Evolutionary conservation across 2,888 invertebrate species (phyloP).

Genomic region (Cephus spinipes): DNA sequence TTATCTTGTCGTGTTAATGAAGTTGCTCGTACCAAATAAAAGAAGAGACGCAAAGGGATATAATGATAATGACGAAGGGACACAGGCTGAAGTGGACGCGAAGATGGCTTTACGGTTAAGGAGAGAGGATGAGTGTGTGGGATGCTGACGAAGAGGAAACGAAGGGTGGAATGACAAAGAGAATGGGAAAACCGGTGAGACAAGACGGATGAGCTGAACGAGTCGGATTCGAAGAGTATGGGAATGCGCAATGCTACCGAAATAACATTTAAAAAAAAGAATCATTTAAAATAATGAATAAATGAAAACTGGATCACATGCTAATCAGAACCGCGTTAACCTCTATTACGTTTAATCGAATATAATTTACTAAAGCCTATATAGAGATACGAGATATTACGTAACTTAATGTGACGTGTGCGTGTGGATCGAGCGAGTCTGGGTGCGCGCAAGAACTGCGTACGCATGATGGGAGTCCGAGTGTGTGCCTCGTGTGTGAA

Average conservation of each 20-base stretch:
- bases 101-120: conserved; percentile 16
- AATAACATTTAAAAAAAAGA: conserved; percentile 29
- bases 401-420: conserved; percentile 7
- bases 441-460: background rate
- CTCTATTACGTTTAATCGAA: conserved; percentile 65
- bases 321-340: conserved; percentile 67
- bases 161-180: conserved; percentile 8
- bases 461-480: conserved; percentile 27
- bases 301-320: conserved; percentile 59
- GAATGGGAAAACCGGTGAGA: conserved; percentile 6
- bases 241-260: conserved; percentile 55
- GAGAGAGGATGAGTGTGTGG: conserved; percentile 10
- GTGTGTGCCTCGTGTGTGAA: conserved; percentile 19
- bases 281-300: conserved; percentile 21
- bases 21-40: conserved; percentile 66
- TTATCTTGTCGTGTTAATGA: conserved; percentile 67
- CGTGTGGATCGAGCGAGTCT: conserved; percentile 9
- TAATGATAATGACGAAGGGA: conserved; percentile 41
- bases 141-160: conserved; percentile 29
- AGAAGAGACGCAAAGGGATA: conserved; percentile 23
- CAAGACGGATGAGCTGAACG: conserved; percentile 6
- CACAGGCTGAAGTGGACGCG: conserved; percentile 33
- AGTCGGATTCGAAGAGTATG: conserved; percentile 28
- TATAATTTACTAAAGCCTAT: conserved; percentile 63
- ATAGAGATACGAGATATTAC: conserved; percentile 31